Base-by-base conservation (phyloP, 2,797 vertebrate species). In the Thamnophis elegans region DNA sequence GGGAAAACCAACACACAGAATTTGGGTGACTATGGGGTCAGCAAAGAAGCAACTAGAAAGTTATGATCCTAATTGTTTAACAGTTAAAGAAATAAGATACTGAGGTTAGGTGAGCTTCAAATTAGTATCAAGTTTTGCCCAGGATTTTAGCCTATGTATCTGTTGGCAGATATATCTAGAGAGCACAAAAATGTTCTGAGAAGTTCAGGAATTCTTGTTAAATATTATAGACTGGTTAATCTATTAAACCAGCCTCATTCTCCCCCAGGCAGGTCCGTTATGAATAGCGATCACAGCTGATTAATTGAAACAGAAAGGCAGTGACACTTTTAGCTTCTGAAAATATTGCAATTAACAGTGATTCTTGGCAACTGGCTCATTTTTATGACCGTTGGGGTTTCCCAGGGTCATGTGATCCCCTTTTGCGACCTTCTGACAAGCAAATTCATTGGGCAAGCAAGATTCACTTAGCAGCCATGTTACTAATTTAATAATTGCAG, bases 181-280 rank as follows among this genome's bases (percentile, higher is more conserved):
- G 26, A n/a, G 86, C 25, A 60, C 22, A 88, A 42, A 53, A 12
- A 5, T 36, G 82, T 93, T 58, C 86, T 88, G 26, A 18, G 55
- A 85, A 91, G 26, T 93, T 42, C 90, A 56, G 47, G 86, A 88
- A 62, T 88, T 85, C 68, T 89, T 88, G 96, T 96, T 97, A 97
- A 97, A 95, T 90, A 97, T 96, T 97, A 96, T 87, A 94, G 26
- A 1, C 6, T 91, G 78, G 95, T 96, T 97, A 94, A 97, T 94
- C 95, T 92, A 93, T 92, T 58, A 68, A 59, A 20, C 86, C 73
- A 85, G 56, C 54, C 87, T 95, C 32, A 56, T 88, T 93, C 73
- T 87, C 42, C 55, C 91, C 89, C 82, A 92, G 88, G 87, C 91
- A 93, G 88, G 91, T 65, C 56, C 86, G 90, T 82, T 87, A 94